phyloP scores from a whole-genome alignment of 2,797 vertebrate genomes.

The Oreonectes daqikongensis region DNA sequence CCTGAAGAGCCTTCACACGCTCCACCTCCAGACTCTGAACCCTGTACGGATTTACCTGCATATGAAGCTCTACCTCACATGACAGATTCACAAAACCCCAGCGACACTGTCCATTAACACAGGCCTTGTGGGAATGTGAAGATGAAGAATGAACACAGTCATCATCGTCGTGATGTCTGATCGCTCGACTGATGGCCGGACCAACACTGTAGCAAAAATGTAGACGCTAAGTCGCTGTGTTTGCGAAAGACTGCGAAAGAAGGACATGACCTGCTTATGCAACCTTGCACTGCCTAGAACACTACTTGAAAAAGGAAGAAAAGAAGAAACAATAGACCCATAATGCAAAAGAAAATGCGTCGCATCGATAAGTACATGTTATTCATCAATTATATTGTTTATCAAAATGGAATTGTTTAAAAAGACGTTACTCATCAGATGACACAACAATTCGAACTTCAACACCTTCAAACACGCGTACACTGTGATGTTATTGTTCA shows the following conservation, averaged over 20 bases:
- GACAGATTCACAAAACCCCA: conserved; percentile 33
- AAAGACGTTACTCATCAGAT: no score
- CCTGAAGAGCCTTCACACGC: conserved; percentile 58
- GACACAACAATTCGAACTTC: no score
- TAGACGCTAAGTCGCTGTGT: background rate
- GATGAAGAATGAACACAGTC: background rate
- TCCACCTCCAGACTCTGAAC: conserved; percentile 47
- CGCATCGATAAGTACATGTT: no score
- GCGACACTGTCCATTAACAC: conserved; percentile 20
- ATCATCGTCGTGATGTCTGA: background rate
- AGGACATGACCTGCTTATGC: conserved; percentile 8
- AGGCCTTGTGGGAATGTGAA: background rate
- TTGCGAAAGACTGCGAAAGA: background rate
- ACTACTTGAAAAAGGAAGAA: background rate
- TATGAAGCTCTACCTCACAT: conserved; percentile 44
- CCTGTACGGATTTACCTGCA: conserved; percentile 54
- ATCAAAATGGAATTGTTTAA: no score
- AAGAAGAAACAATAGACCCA: background rate
- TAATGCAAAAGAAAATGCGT: background rate
- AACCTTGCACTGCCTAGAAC: conserved; percentile 1
- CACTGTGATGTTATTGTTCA: no score
- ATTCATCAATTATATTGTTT: no score
- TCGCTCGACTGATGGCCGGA: background rate
- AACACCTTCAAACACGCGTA: no score
- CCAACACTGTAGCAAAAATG: background rate